Evolutionary conservation across 1,140 invertebrate genomes (phyloP), one percentile per base, ranked within the genome.

Genomic region (Drosophila sulfurigaster): DNA sequence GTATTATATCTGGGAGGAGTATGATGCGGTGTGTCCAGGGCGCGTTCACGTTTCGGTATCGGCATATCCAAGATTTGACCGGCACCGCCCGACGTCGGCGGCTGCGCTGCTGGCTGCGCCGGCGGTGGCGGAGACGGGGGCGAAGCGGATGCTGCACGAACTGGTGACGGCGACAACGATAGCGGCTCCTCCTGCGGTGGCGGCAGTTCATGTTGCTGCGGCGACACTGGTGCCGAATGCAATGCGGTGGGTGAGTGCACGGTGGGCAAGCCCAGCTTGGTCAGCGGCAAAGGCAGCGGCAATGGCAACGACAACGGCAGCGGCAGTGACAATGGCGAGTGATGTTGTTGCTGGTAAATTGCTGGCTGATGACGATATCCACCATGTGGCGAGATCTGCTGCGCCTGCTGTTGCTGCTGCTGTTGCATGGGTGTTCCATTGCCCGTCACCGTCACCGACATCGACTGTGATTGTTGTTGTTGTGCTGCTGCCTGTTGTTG

Each of bases 81-180:
- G 20, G 75, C 76, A n/a, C 6, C 35, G 32, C 32, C 32, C 32
- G 7, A 7, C 32, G 49, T 52, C 11, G 58, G 59, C 43, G 49
- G 56, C 46, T 45, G 64, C 25, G 70, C 49, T 1, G 64, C 15
- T n/a, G 59, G 59, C 43, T 43, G 62, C 35, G 49, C 58, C 10
- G 59, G 59, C 43, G 49, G 62, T 32, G 56, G 68, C 15, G 70
- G 56, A 1, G 68, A 38, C 20, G 45, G 20, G 30, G 52, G 45
- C 43, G 35, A 93, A 92, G 65, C 92, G 93, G 85, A 93, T 93
- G 45, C 93, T 93, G 59, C 93, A 75, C 89, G 93, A 92, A 81
- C 93, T 93, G 60, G 93, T 93, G 78, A 32, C 4, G 75, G 54
- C 1, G 85, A 65, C 64, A 91, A 81, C 4, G 82, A 88, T 38